These are phyloP conservation scores for Schizaphis graminum DNA, from an alignment of 2,888 invertebrate genomes.

Conservation along the genomic window DNA sequence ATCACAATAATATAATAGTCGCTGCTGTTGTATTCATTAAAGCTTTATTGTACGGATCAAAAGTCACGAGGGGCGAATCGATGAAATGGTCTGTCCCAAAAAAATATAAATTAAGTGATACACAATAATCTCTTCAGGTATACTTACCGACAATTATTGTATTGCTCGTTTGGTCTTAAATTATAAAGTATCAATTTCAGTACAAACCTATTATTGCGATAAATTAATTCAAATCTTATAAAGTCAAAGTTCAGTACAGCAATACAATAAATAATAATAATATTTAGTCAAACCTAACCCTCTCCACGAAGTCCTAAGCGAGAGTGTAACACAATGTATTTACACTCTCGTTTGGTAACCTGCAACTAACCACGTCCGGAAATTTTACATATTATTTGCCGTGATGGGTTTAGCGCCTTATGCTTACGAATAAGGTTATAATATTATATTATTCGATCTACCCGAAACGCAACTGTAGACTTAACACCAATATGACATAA, in stretches of 20 bases:
- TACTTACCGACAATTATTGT: no score
- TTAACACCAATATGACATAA: background rate
- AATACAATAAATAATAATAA: no score
- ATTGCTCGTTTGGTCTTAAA: no score
- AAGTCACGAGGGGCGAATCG: background rate
- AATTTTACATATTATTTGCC: background rate
- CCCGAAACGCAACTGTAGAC: background rate
- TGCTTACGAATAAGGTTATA: background rate
- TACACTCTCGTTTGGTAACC: background rate
- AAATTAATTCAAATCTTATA: no score
- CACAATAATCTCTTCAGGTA: background rate
- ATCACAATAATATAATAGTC: no score
- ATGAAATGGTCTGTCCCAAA: fast-evolving
- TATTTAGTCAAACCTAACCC: no score
- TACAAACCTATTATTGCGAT: no score
- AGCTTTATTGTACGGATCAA: background rate
- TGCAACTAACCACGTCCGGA: no score
- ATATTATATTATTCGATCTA: background rate
- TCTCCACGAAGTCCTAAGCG: no score
- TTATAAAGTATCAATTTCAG: no score
- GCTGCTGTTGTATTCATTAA: background rate
- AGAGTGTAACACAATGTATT: background rate
- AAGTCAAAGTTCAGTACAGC: no score
- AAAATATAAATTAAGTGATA: no score
- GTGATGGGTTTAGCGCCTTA: background rate